Base-by-base conservation (phyloP, 2,113 vertebrate species). In the Trachemys scripta region DNA sequence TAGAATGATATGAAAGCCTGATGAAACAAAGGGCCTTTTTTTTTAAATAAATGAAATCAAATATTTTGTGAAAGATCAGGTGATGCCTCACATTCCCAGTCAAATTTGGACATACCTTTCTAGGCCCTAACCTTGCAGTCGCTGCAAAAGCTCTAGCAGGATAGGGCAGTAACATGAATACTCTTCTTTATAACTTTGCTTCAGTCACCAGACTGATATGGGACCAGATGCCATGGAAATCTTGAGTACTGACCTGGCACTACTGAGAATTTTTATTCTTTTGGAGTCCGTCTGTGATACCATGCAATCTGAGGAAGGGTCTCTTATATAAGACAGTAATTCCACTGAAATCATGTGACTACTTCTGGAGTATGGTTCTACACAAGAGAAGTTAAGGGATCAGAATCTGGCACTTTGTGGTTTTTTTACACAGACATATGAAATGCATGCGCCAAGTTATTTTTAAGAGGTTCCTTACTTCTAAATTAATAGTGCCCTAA, bases 81-180 rank as follows among this genome's bases (percentile, higher is more conserved):
- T 65, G 31, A 65, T 76, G 19, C 27, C 38, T 45, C 8, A n/a
- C 25, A 84, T 31, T 20, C 51, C 20, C 1, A 83, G 49, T 85
- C 78, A 31, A 11, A 49, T 6, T 11, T 49, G 8, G 20, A 38
- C 51, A 29, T 31, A 0, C 47, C 47, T 87, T 85, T 56, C 5
- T 35, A 87, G 45, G 4, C 14, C 72, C 76, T 20, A 80, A 75
- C 9, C 27, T 65, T 29, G 22, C 57, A 69, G 42, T 25, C 12
- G 45, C 25, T 22, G 22, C 19, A 27, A 4, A 7, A 85, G 45
- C 85, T 85, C 22, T 7, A 13, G 47, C n/a, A 49, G 35, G 19
- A 62, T 12, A 19, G 5, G 42, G 42, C 16, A 83, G 20, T 65
- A 69, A 49, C 45, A 85, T n/a, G 31, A 0, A 0, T 29, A 14